Evolutionary conservation across 1,140 invertebrate species (phyloP).

Genomic region (Drosophila ogumai): DNA sequence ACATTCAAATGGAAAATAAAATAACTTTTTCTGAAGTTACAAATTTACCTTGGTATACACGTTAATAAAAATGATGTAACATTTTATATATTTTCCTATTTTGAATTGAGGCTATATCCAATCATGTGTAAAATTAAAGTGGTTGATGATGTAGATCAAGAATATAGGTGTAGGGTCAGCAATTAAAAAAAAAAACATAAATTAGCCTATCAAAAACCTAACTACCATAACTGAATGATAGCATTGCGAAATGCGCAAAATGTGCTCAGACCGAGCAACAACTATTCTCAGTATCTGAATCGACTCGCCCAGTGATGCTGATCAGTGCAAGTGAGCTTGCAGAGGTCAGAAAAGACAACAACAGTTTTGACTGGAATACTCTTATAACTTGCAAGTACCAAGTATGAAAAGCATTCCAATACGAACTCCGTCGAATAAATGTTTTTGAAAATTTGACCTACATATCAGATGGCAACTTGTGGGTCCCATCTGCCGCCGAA

Average conservation of each 20-base stretch:
- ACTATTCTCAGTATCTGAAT: background rate
- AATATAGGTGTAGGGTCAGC: too few species aligned
- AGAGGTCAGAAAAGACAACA: background rate
- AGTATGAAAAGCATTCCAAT: background rate
- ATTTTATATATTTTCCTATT: too few species aligned
- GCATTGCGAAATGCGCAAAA: background rate
- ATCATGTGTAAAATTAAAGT: background rate
- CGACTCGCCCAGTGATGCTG: background rate
- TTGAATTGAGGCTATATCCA: too few species aligned
- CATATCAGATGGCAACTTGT: background rate
- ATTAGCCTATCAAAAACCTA: background rate
- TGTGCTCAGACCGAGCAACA: too few species aligned
- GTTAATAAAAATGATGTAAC: too few species aligned
- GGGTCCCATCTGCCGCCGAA: slow-evolving; percentile 1
- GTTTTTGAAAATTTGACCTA: slow-evolving; percentile 54
- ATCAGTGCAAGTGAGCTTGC: background rate
- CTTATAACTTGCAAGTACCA: background rate
- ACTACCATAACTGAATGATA: background rate
- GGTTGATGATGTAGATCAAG: background rate
- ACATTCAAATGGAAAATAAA: too few species aligned
- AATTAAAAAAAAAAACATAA: background rate
- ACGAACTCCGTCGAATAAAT: slow-evolving; percentile 8
- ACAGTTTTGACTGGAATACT: background rate
- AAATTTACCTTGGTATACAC: too few species aligned
- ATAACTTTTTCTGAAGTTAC: too few species aligned